Percentiles rank a stretch among this genome's conserved stretches.
Evolutionary conservation across 2,888 invertebrate genomes (phyloP).

Genomic region (Clusia tigrina): DNA sequence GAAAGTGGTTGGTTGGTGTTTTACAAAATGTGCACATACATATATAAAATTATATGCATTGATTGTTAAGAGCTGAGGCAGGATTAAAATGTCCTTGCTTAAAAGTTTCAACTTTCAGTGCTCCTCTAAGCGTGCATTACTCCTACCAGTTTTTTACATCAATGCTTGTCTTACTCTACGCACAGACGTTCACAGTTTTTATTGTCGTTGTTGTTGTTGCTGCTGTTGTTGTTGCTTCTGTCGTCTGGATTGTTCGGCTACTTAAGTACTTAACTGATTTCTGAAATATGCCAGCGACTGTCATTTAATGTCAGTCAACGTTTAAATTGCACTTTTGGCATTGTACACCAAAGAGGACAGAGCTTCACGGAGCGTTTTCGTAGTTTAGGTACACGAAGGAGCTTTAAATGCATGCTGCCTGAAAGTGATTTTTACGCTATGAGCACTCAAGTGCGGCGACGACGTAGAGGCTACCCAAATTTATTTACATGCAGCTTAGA

Average conservation of each 20-base stretch:
- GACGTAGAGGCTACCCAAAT: neutral
- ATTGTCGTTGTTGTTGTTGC: conserved; percentile 22
- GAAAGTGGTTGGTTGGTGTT: too few species aligned
- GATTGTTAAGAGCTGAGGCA: too few species aligned
- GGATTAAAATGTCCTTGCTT: too few species aligned
- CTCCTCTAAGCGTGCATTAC: too few species aligned
- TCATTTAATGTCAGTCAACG: conserved; percentile 48
- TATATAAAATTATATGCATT: too few species aligned
- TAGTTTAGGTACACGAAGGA: conserved; percentile 12
- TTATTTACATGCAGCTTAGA: too few species aligned
- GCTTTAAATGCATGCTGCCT: conserved; percentile 19
- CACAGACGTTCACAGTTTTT: conserved; percentile 33
- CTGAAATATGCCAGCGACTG: conserved; percentile 50
- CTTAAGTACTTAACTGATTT: conserved; percentile 48
- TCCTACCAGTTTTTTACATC: neutral
- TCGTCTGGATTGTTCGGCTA: conserved; percentile 33
- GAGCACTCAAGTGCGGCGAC: conserved; percentile 21
- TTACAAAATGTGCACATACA: too few species aligned
- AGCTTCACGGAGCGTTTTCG: neutral
- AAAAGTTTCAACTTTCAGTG: too few species aligned
- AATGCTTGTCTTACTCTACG: conserved; percentile 3
- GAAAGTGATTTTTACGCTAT: conserved; percentile 30
- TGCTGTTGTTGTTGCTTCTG: conserved; percentile 26
- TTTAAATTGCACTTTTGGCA: conserved; percentile 26
- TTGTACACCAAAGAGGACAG: neutral